Conservation (phyloP, 2,888 invertebrate genomes). For the Therioaphis trifolii region DNA sequence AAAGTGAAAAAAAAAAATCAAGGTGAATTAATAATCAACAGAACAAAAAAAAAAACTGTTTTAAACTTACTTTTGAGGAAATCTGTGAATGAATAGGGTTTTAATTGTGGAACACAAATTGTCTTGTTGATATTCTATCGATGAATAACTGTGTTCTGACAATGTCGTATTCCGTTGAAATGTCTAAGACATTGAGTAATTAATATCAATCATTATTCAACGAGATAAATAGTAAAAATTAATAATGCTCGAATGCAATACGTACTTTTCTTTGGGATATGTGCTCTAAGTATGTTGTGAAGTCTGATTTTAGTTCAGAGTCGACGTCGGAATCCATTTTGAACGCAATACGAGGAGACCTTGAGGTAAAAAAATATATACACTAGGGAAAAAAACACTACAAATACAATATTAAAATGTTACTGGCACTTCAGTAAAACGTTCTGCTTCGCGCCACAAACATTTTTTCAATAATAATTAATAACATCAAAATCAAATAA, state of each 20-base stretch:
- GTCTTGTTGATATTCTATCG: constrained; percentile 47
- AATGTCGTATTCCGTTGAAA: constrained; percentile 21
- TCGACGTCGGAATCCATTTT: constrained; percentile 50
- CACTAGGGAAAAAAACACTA: too few relatives aligned
- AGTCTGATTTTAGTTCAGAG: constrained; percentile 54
- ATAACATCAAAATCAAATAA: too few relatives aligned
- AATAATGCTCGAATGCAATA: neutral
- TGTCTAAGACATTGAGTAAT: constrained; percentile 36
- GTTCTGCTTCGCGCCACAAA: too few relatives aligned
- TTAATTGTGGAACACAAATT: constrained; percentile 54
- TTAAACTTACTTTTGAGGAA: constrained; percentile 16
- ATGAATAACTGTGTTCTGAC: constrained; percentile 51
- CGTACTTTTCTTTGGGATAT: constrained; percentile 58
- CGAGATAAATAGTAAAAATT: neutral
- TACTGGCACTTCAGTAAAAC: too few relatives aligned
- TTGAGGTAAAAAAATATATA: too few relatives aligned
- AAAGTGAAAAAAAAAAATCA: neutral
- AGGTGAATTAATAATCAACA: neutral
- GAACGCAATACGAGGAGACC: neutral
- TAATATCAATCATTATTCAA: neutral
- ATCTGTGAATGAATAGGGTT: constrained; percentile 54
- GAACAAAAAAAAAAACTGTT: too few relatives aligned
- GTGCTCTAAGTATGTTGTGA: constrained; percentile 42
- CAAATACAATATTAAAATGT: too few relatives aligned
- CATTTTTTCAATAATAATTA: too few relatives aligned